Percentiles rank a stretch among this genome's conserved stretches.
Evolutionary conservation across 2,888 invertebrate species (phyloP).

Genomic region (Drosophila mercatorum): DNA sequence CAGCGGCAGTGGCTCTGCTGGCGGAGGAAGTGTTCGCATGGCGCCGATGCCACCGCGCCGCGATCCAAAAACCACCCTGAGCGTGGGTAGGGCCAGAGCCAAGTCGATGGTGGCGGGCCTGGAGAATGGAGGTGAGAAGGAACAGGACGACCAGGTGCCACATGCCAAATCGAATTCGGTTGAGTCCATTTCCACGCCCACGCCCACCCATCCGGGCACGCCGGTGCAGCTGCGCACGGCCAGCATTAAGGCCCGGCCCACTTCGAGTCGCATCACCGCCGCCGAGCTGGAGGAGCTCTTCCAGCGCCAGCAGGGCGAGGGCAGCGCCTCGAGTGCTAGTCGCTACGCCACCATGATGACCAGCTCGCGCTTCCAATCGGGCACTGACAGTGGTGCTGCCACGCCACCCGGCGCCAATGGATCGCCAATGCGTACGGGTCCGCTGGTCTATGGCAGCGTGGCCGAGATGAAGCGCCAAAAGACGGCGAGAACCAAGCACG

Average conservation of each 20-base stretch:
- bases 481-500: constrained; percentile 86
- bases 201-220: constrained; percentile 86
- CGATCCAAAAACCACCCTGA: constrained; percentile 97
- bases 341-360: constrained; percentile 88
- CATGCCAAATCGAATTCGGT: constrained; percentile 92
- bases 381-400: constrained; percentile 86
- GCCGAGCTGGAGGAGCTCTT: constrained; percentile 97
- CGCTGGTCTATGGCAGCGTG: constrained; percentile 94
- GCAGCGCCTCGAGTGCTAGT: constrained; percentile 85
- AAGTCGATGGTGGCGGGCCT: constrained; percentile 97
- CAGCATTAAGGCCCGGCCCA: constrained; percentile 94
- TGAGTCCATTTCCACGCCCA: constrained; percentile 89
- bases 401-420: constrained; percentile 87
- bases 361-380: constrained; percentile 90
- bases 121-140: constrained; percentile 90
- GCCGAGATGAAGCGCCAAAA: constrained; percentile 96
- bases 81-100: constrained; percentile 95
- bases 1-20: constrained; percentile 28
- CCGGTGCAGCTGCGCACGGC: constrained; percentile 93
- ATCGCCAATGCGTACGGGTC: constrained; percentile 87
- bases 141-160: constrained; percentile 85
- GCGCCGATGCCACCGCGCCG: constrained; percentile 97
- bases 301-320: constrained; percentile 91
- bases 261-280: constrained; percentile 94
- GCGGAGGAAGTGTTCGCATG: constrained; percentile 86